Percentiles rank a stretch among this genome's conserved stretches.
phyloP scores from a whole-genome alignment of 2,888 invertebrate species.

The Teleiodes luculella region DNA sequence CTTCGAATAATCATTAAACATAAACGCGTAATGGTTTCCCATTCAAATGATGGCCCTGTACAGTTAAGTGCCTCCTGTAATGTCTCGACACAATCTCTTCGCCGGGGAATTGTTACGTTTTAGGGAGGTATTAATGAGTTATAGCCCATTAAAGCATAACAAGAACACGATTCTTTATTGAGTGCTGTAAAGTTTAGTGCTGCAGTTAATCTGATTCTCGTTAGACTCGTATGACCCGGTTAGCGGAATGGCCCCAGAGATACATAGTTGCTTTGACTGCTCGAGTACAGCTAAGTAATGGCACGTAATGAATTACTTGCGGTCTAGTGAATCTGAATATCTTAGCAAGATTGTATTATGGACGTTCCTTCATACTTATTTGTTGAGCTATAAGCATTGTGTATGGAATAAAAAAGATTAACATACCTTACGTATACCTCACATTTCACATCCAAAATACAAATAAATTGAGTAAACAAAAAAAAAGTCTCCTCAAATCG shows the following conservation, averaged over 20 bases:
- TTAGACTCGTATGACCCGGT: slow-evolving; percentile 24
- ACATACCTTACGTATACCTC: too few species aligned
- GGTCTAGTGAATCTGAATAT: slow-evolving; percentile 1
- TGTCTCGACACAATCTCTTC: slow-evolving; percentile 70
- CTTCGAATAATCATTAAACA: slow-evolving; percentile 74
- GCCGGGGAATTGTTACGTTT: slow-evolving; percentile 63
- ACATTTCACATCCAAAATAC: too few species aligned
- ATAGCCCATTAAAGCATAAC: slow-evolving; percentile 64
- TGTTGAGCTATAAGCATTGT: too few species aligned
- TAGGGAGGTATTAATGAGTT: slow-evolving; percentile 67
- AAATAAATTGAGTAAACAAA: too few species aligned
- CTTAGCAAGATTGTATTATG: not conserved
- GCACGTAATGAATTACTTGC: slow-evolving; percentile 28
- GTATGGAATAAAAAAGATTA: too few species aligned
- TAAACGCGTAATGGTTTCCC: slow-evolving; percentile 72
- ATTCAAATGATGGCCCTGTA: slow-evolving; percentile 67
- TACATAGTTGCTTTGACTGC: slow-evolving; percentile 42
- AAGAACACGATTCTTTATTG: slow-evolving; percentile 62
- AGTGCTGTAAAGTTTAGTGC: slow-evolving; percentile 41
- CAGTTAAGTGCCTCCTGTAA: slow-evolving; percentile 67
- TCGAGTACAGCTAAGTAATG: slow-evolving; percentile 37
- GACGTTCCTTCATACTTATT: too few species aligned
- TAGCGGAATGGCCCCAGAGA: slow-evolving; percentile 17
- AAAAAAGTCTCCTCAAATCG: too few species aligned
- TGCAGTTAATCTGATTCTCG: slow-evolving; percentile 36